Evolutionary conservation across 2,797 vertebrate genomes (phyloP).

Genomic region (Sebastes vulpes): DNA sequence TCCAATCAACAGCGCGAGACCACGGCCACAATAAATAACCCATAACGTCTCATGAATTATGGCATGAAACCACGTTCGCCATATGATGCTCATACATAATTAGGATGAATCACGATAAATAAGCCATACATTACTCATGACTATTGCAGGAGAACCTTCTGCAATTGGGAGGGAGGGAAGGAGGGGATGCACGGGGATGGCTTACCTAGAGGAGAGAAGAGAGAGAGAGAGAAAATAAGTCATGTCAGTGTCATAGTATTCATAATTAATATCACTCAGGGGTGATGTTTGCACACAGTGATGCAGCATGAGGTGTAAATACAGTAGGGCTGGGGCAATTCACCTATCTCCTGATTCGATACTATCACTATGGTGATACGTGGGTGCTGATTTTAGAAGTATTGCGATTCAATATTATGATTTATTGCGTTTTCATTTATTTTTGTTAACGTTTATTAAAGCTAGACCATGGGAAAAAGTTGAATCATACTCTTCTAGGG

Average conservation of each 20-base stretch:
- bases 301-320: constrained; percentile 30
- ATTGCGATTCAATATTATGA: too few species aligned
- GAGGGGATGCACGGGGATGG: constrained; percentile 9
- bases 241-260: constrained; percentile 44
- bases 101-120: constrained; percentile 51
- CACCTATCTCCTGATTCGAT: too few species aligned
- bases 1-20: constrained; percentile 26
- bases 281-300: constrained; percentile 14
- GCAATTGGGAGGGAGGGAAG: constrained; percentile 2
- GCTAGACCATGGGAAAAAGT: too few species aligned
- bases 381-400: too few species aligned
- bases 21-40: constrained; percentile 55
- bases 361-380: too few species aligned
- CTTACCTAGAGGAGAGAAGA: constrained; percentile 76
- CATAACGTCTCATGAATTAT: constrained; percentile 44
- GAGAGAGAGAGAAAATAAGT: constrained; percentile 20
- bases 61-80: constrained; percentile 38
- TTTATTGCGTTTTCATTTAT: too few species aligned
- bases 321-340: neutral
- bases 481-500: too few species aligned
- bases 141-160: constrained; percentile 35
- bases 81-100: constrained; percentile 56
- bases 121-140: constrained; percentile 79
- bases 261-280: constrained; percentile 56
- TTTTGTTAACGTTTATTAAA: too few species aligned